Conservation (phyloP, 2,797 vertebrate genomes). For the Alosa sapidissima region DNA sequence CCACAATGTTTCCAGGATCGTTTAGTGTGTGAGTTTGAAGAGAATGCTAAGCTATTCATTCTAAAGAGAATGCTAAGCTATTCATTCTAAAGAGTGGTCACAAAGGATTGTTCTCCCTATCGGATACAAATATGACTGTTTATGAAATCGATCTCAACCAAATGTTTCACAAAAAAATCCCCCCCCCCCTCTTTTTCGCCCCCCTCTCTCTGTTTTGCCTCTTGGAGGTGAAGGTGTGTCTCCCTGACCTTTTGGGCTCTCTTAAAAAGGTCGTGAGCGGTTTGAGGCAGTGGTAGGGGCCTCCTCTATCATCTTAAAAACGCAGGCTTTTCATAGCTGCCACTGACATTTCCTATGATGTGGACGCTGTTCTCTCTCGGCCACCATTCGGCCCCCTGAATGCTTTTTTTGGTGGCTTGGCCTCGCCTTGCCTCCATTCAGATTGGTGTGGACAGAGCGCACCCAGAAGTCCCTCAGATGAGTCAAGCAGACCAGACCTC, state of each 20-base stretch:
- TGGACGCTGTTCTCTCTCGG: background rate
- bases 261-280: conserved; percentile 1
- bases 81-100: background rate
- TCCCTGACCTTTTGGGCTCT: background rate
- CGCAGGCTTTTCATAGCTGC: background rate
- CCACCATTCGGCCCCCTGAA: background rate
- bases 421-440: background rate
- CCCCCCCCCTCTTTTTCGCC: background rate
- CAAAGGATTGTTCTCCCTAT: background rate
- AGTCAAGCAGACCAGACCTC: background rate
- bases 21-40: background rate
- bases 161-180: background rate
- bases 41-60: background rate
- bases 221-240: background rate
- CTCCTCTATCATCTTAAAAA: background rate
- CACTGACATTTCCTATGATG: conserved; percentile 5
- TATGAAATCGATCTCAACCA: background rate
- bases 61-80: background rate
- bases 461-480: background rate
- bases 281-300: background rate
- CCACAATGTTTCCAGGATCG: background rate
- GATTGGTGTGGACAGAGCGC: background rate
- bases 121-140: background rate
- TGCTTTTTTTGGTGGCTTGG: background rate
- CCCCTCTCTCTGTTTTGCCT: background rate